Conservation (phyloP, 2,797 vertebrate species). For the Phylloscopus collybita region DNA sequence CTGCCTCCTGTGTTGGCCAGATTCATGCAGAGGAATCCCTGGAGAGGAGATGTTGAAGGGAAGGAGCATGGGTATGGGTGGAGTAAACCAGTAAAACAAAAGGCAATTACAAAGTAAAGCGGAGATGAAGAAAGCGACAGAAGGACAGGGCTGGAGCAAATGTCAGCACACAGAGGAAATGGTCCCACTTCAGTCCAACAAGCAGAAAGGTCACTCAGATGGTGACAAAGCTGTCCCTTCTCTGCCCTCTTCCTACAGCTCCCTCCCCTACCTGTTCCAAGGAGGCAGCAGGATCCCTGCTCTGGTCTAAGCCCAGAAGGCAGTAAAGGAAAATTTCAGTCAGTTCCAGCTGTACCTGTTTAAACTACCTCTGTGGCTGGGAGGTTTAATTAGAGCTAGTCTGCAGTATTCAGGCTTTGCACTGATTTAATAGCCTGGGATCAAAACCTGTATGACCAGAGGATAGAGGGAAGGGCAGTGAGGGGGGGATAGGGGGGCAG, state of each 20-base stretch:
- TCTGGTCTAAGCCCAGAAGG: background rate
- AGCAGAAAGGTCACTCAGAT: background rate
- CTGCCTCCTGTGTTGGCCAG: background rate
- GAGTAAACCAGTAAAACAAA: conserved; percentile 31
- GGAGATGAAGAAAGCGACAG: background rate
- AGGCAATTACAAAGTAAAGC: conserved; percentile 13
- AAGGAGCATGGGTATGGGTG: conserved; percentile 23
- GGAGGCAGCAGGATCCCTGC: background rate
- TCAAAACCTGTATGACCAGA: background rate
- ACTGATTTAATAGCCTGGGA: background rate
- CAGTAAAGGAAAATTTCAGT: background rate
- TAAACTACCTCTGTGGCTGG: background rate
- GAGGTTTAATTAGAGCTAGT: background rate
- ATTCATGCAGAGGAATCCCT: background rate
- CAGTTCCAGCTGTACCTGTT: background rate
- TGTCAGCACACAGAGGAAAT: conserved; percentile 15
- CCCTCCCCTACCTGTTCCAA: background rate
- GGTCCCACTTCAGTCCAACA: background rate
- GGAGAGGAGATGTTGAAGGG: conserved; percentile 27
- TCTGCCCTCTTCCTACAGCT: background rate
- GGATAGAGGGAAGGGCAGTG: background rate
- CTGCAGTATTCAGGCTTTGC: background rate
- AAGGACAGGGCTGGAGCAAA: background rate
- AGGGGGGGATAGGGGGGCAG: fast-evolving
- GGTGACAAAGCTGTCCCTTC: background rate